Base-by-base conservation (phyloP, 53 echinoderm and acorn worm genomes). In the Stichopus horrens region DNA sequence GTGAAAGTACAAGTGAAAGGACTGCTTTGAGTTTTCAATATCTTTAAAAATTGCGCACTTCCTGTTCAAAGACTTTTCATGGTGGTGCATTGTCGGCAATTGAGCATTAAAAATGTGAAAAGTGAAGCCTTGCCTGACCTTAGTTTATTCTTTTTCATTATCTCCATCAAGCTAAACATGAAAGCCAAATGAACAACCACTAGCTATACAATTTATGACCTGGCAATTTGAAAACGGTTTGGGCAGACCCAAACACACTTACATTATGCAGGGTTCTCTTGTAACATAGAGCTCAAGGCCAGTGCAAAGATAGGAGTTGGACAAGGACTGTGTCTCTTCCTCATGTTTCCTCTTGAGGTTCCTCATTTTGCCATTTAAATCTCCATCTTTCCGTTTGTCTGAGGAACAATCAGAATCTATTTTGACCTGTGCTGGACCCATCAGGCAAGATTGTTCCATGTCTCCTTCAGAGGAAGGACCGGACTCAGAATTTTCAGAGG, bases 201-300 rank as follows among this genome's bases (percentile, higher is more conserved):
- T 37, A 37, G 37, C 37, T 37, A 37, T 37, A 37, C 37, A 37
- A 37, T 37, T 37, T 37, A 37, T 37, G 37, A 37, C 37, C 37
- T 37, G 37, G 37, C 37, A 37, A 2, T 37, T 37, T 37, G 37
- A 37, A 37, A 0, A 37, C 37, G 2, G 37, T 37, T 37, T 37
- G 37, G 37, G 37, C 37, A 37, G 37, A 37, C 37, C 37, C 37
- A 2, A 37, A 63, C 11, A 16, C 16, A 95, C 96, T 96, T 91
- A 96, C 96, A 96, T 96, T 21, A 93, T 80, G 85, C 96, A 96
- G 9, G 96, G 96, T 77, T 96, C 96, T 77, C 77, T 87, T 9
- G 96, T 95, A 53, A 95, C 88, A 68, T 95, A 96, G 54, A 95
- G 90, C 55, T 96, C 96, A 86, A 90, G 91, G 9, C 93, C 95